These are phyloP conservation scores for Mormyrus hasselquistii DNA, from an alignment of 2,797 vertebrate species.

Conservation along the genomic window DNA sequence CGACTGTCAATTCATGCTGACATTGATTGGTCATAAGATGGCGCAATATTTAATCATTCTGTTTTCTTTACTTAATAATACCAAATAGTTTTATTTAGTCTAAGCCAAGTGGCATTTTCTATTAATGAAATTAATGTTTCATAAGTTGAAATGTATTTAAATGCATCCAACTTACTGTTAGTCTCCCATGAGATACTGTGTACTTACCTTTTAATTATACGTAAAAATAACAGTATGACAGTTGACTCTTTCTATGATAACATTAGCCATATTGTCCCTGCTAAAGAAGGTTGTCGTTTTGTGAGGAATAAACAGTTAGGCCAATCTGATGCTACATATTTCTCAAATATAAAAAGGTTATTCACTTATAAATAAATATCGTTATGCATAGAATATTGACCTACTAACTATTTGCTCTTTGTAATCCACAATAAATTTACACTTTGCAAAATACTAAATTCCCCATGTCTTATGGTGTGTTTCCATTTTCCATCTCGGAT, in stretches of 20 bases:
- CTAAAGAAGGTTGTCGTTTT: background rate
- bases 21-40: conserved; percentile 2
- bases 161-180: background rate
- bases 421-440: background rate
- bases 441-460: background rate
- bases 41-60: background rate
- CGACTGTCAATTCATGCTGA: background rate
- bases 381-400: background rate
- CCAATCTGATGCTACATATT: background rate
- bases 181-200: background rate
- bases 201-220: background rate
- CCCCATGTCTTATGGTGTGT: background rate
- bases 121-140: background rate
- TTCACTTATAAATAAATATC: background rate
- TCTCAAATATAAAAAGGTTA: background rate
- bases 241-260: background rate
- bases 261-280: background rate
- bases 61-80: background rate
- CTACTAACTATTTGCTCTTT: background rate
- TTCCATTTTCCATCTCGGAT: background rate
- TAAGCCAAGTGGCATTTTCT: background rate
- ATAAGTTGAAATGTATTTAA: background rate
- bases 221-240: background rate
- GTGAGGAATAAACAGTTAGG: background rate
- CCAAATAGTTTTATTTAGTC: background rate